Evolutionary conservation across 2,113 vertebrate species (phyloP), one percentile per base, ranked within the genome.

Genomic region (Megaleporinus macrocephalus): DNA sequence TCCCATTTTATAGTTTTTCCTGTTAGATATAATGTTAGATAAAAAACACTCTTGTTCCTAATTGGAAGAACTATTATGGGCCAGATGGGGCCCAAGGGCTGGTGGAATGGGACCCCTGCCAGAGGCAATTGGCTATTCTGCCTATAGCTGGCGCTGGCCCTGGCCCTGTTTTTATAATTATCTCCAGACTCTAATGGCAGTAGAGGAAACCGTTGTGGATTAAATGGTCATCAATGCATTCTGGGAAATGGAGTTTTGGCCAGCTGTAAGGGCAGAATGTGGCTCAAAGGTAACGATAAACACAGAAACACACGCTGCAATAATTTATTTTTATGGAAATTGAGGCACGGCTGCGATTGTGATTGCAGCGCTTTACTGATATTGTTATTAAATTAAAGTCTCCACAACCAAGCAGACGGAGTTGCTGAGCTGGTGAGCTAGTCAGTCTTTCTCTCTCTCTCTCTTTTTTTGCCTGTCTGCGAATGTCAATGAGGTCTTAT

Each of bases 311-410:
- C 74, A 68, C 87, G 29, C 86, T 80, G 62, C 65, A 79, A 78
- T 81, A 24, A 86, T 85, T 80, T 90, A 93, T 94, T 93, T 93
- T 91, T 91, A 93, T 93, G 93, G 88, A 92, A 94, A 94, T 91
- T 89, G 88, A 53, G 83, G 86, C 78, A 49, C 82, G 81, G 88
- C 84, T 84, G 89, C 73, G 84, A 92, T 91, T 90, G 84, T 71
- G 84, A 92, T 92, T 90, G 84, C 84, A 5, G 70, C 26, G 71
- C 87, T 90, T 88, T 90, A 86, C 89, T 88, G 84, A 90, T 92
- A 87, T 88, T 86, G 85, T 93, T 92, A 93, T 92, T 93, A 93
- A 93, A 93, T 92, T 88, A 90, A 93, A 92, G 92, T 90, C 79
- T 69, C 76, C 82, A 86, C 90, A 91, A 92, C 89, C n/a, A 90